Evolutionary conservation across 2,888 invertebrate species (phyloP), one percentile per base, ranked within the genome.

Genomic region (Drosophila greeni): DNA sequence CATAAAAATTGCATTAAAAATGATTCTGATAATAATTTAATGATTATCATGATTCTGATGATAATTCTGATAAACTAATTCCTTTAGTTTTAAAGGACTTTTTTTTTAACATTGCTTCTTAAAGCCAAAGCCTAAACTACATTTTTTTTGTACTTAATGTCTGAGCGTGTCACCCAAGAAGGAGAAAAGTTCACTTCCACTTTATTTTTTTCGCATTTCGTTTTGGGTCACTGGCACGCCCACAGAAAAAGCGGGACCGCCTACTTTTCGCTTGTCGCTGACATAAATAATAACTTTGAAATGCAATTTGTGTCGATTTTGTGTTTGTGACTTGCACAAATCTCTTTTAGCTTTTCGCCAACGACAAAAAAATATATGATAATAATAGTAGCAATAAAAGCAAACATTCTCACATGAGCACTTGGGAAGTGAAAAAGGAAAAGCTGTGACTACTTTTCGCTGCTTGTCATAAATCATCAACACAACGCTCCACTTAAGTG

Each of bases 261-360:
- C 71, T 42, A 23, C 39, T 51, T 31, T 57, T 43, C 8, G 12
- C 66, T 57, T 49, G 36, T 31, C 55, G 53, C 54, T 57, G 67
- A 73, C 81, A 83, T 83, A 81, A 83, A 80, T 82, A 80, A 82
- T 81, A 83, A 83, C 75, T 81, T 79, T 75, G 64, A 66, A 78
- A 79, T 81, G 78, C 84, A 81, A 83, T 79, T 81, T 83, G 79
- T 75, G 79, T 79, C 84, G 76, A 79, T 73, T 74, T 58, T 57
- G 71, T 73, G 71, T 67, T 73, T 53, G 59, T 59, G 47, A 40
- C 47, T 59, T 56, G 42, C 62, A 11, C 29, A 43, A 62, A 39
- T 54, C 39, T 18, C 68, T 48, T 43, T n/a, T 47, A 56, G 64
- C 52, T 65, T 52, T 68, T 75, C 56, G 67, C 60, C 64, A 73